phyloP scores from a whole-genome alignment of 2,797 vertebrate genomes.

The Falco peregrinus region DNA sequence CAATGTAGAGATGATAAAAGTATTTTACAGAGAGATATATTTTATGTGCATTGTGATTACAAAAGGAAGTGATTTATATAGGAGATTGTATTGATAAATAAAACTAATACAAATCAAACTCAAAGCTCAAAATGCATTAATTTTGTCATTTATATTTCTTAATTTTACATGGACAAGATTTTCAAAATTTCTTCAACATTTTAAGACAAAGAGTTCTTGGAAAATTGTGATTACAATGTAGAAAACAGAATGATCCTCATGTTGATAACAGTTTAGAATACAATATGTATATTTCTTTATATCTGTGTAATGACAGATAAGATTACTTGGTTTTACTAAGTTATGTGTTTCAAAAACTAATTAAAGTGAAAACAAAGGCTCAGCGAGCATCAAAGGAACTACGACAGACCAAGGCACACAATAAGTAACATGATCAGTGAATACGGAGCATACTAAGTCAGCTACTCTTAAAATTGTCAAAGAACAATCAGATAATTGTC shows the following conservation, averaged over 20 bases:
- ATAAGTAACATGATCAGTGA: background rate
- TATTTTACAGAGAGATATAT: background rate
- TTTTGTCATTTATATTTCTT: background rate
- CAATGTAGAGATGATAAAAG: background rate
- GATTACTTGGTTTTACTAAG: background rate
- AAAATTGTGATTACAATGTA: background rate
- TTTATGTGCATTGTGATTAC: background rate
- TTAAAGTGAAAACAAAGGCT: background rate
- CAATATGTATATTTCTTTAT: background rate
- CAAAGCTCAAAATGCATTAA: background rate
- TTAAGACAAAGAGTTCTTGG: background rate
- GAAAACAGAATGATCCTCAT: background rate
- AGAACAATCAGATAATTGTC: background rate
- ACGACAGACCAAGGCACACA: background rate
- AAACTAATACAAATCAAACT: background rate
- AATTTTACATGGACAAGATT: background rate
- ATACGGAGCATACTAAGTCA: background rate
- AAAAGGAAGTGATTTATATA: background rate
- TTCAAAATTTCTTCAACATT: background rate
- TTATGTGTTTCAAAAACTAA: background rate
- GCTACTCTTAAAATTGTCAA: too few relatives aligned
- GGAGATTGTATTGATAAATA: background rate
- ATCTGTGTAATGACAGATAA: background rate
- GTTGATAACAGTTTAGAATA: background rate
- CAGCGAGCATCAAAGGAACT: background rate